Percentiles rank a stretch among this genome's conserved stretches.
Conservation (phyloP, 2,888 invertebrate genomes). For the Ophion costatus region DNA sequence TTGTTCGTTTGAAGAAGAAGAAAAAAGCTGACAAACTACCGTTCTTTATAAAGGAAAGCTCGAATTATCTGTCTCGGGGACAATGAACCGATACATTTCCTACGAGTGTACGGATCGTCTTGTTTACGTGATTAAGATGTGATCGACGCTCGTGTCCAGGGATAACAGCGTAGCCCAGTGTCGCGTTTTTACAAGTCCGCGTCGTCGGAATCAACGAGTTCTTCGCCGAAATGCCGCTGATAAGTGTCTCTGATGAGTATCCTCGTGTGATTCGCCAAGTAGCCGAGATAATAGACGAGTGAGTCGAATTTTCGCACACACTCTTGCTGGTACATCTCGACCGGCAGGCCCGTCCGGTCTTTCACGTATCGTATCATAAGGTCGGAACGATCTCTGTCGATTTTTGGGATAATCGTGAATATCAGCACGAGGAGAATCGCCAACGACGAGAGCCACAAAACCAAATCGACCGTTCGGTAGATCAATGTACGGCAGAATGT, state of each 20-base stretch:
- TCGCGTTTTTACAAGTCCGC: constrained; percentile 46
- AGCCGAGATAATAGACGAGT: constrained; percentile 62
- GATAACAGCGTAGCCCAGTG: background rate
- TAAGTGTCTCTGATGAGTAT: constrained; percentile 69
- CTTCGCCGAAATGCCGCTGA: constrained; percentile 67
- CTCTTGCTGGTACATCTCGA: constrained; percentile 74
- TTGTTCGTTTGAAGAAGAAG: background rate
- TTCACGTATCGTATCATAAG: constrained; percentile 72
- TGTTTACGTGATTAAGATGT: background rate
- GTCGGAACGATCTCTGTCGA: constrained; percentile 71
- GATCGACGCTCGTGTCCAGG: background rate
- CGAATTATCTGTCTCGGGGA: background rate
- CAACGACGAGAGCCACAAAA: constrained; percentile 69
- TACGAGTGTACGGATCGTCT: background rate
- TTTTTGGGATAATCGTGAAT: constrained; percentile 73
- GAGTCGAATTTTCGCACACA: constrained; percentile 67
- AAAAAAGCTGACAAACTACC: background rate
- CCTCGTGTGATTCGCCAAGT: constrained; percentile 67
- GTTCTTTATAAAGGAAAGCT: background rate
- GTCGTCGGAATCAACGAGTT: constrained; percentile 57
- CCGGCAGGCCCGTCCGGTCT: constrained; percentile 71
- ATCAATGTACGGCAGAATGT: constrained; percentile 67
- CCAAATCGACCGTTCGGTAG: constrained; percentile 43
- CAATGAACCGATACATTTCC: no score
- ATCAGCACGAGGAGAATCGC: constrained; percentile 60